Conservation (phyloP, 2,797 vertebrate genomes). For the Pangasius macronema region DNA sequence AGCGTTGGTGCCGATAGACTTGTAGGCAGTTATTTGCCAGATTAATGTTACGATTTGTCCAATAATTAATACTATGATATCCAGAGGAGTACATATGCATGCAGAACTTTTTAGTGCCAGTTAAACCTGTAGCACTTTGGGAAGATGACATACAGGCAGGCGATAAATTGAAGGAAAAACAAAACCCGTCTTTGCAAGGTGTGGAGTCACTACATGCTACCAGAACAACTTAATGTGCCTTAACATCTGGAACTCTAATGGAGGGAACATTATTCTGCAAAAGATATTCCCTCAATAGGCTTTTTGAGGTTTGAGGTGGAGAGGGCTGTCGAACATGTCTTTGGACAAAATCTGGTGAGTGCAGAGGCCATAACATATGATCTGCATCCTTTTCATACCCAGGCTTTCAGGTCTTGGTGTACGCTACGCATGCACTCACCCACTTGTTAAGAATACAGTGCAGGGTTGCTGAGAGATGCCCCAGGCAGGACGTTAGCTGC, state of each 20-base stretch:
- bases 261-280: neutral
- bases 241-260: neutral
- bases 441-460: neutral
- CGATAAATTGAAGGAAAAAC: slow-evolving; percentile 19
- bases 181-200: neutral
- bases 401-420: neutral
- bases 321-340: neutral
- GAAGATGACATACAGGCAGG: slow-evolving; percentile 3
- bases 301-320: neutral
- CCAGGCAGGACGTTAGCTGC: too few relatives aligned
- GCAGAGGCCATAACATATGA: neutral
- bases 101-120: neutral
- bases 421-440: neutral
- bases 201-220: neutral
- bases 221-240: neutral
- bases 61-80: neutral
- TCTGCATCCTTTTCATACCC: neutral
- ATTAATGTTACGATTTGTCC: neutral
- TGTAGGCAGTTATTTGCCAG: neutral
- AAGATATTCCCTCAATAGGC: neutral
- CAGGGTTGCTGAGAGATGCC: neutral
- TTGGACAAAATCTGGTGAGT: neutral
- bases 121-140: neutral
- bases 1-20: neutral
- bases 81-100: neutral